A percentile compares a stretch with the other conserved stretches of the same genome.
These are phyloP conservation scores for Thyatira batis DNA, from an alignment of 2,888 invertebrate species.

Conservation along the genomic window DNA sequence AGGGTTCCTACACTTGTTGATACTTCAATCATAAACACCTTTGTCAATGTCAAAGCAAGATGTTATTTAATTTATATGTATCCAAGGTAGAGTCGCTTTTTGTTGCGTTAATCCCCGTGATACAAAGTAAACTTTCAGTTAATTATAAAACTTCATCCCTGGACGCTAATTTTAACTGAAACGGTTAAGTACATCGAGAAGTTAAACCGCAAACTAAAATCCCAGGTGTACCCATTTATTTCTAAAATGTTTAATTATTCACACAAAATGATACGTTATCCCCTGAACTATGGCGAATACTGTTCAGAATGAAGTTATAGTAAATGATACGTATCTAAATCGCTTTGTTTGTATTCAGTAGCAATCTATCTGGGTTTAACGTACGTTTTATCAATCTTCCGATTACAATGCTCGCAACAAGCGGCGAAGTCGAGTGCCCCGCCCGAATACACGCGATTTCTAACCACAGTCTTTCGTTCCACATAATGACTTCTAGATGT, in stretches of 20 bases:
- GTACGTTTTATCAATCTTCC: conserved; percentile 58
- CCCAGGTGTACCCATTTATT: not conserved
- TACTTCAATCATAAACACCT: no score
- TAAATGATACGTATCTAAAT: conserved; percentile 39
- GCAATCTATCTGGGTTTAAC: conserved; percentile 40
- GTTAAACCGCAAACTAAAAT: not conserved
- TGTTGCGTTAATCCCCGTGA: no score
- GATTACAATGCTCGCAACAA: conserved; percentile 44
- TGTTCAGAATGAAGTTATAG: conserved; percentile 33
- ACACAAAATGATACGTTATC: not conserved
- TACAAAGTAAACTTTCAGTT: not conserved
- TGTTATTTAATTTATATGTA: no score
- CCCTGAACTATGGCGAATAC: not conserved
- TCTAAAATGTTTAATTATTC: not conserved
- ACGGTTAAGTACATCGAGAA: not conserved
- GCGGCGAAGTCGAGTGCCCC: conserved; percentile 24
- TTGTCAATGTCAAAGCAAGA: no score
- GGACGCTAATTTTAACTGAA: not conserved
- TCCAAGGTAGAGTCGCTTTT: no score
- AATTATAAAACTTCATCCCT: not conserved
- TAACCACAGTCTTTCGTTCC: conserved; percentile 2
- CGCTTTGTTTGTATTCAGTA: conserved; percentile 40
- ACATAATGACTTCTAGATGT: not conserved
- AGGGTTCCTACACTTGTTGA: no score
- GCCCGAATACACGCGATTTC: conserved; percentile 47